These are phyloP conservation scores for Seriola dumerili DNA, from an alignment of 2,113 vertebrate species.

Conservation along the genomic window DNA sequence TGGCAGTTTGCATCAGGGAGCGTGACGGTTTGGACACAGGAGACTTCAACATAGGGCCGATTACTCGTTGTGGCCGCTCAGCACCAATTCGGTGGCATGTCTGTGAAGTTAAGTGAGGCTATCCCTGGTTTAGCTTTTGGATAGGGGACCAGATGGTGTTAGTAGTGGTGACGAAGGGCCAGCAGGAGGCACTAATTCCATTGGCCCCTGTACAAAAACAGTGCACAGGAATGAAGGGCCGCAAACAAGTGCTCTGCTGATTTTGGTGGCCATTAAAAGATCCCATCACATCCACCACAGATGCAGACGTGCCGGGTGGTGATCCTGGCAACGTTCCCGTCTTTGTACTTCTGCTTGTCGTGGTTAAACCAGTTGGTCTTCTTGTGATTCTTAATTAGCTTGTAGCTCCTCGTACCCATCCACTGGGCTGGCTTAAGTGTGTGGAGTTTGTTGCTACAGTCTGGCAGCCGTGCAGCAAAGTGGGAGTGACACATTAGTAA, in stretches of 20 bases:
- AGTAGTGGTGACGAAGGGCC: constrained; percentile 68
- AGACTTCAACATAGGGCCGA: background rate
- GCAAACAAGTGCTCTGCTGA: background rate
- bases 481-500: background rate
- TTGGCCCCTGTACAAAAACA: constrained; percentile 54
- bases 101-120: constrained; percentile 49
- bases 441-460: constrained; percentile 33
- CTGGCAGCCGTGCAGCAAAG: constrained; percentile 27
- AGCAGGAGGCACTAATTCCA: constrained; percentile 71
- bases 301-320: background rate
- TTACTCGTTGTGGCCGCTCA: constrained; percentile 26
- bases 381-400: constrained; percentile 60
- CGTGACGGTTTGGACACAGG: too few relatives aligned
- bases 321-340: constrained; percentile 34
- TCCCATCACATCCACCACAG: background rate
- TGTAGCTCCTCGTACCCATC: constrained; percentile 28
- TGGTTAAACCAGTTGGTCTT: constrained; percentile 35
- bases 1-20: background rate
- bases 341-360: constrained; percentile 17
- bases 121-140: constrained; percentile 66
- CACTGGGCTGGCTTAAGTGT: constrained; percentile 37
- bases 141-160: constrained; percentile 67
- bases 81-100: constrained; percentile 26
- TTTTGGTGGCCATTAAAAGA: constrained; percentile 11
- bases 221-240: constrained; percentile 16